Evolutionary conservation across 2,888 invertebrate genomes (phyloP), one percentile per base, ranked within the genome.

Genomic region (Polydrusus cervinus): DNA sequence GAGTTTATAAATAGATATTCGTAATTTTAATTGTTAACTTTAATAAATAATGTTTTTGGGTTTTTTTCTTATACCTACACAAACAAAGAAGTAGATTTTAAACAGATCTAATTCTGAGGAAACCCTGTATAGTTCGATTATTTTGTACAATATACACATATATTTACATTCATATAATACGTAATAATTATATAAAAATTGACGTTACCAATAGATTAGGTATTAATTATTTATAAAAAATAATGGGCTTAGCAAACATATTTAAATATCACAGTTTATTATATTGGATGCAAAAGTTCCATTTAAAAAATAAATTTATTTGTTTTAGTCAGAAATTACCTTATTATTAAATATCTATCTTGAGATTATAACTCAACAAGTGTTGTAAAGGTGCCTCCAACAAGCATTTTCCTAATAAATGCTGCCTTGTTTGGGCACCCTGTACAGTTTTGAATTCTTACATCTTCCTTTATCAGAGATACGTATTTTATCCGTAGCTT

Each of bases 221-320:
- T 62, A 62, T 71, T 53, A 38, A 64, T 71, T 55, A 57, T 73
- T 61, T 67, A 67, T n/a, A n/a, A n/a, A 67, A 57, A 61, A 14
- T 45, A 38, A 70, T 61, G 68, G 77, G 74, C 76, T 78, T 83
- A 82, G 80, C 77, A 81, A 81, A 82, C 81, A 81, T 82, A 79
- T 81, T 81, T 82, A 82, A 82, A 82, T 83, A 83, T 83, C 83
- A 83, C 83, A 83, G 83, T 80, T 81, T 80, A 81, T n/a, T 81
- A 80, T 73, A 64, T 72, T 76, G 76, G 70, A 75, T 75, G 64
- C 69, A 75, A 60, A 47, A 66, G 70, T 62, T 67, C 66, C 61
- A 51, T 73, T 51, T 61, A 47, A 51, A 20, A 67, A 61, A 68
- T 68, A 55, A 40, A 53, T 66, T 47, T 68, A 57, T 25, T 55